Percentiles rank a stretch among this genome's conserved stretches.
Conservation (phyloP, 2,113 vertebrate species). For the Apteryx owenii region DNA sequence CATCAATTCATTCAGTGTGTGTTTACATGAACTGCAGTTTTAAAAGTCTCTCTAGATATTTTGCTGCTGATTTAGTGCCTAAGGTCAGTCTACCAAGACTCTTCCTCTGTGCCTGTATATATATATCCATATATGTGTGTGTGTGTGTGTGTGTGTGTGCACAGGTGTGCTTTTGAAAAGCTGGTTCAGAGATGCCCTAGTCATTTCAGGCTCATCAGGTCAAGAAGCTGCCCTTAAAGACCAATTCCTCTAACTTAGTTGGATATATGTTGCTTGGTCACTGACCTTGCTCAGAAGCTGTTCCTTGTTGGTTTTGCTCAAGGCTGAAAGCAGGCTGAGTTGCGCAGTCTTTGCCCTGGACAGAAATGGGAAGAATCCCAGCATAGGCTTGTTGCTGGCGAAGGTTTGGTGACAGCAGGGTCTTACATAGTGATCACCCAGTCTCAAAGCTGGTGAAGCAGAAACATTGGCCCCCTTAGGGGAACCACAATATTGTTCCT, state of each 20-base stretch:
- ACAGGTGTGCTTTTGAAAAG: not conserved
- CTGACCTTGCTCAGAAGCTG: not conserved
- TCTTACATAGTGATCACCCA: not conserved
- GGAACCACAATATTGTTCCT: accelerated
- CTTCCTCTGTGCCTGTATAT: not conserved
- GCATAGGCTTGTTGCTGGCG: not conserved
- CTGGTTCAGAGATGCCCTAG: not conserved
- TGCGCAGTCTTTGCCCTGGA: accelerated
- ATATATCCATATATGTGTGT: too few species aligned
- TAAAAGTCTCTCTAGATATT: not conserved
- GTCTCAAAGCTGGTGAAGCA: not conserved
- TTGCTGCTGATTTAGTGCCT: not conserved
- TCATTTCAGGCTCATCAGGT: not conserved
- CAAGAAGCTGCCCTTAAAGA: not conserved
- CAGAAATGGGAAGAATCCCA: not conserved
- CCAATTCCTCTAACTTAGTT: not conserved
- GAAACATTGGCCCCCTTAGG: not conserved
- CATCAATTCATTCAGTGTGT: not conserved
- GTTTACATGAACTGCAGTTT: not conserved
- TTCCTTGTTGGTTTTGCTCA: not conserved
- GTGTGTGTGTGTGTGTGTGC: too few species aligned
- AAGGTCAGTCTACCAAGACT: not conserved
- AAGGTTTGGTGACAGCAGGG: not conserved
- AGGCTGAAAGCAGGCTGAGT: not conserved
- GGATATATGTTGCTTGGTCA: accelerated